A percentile compares a stretch with the other conserved stretches of the same genome.
Evolutionary conservation across 2,797 vertebrate species (phyloP).

Genomic region (Danio choprae): DNA sequence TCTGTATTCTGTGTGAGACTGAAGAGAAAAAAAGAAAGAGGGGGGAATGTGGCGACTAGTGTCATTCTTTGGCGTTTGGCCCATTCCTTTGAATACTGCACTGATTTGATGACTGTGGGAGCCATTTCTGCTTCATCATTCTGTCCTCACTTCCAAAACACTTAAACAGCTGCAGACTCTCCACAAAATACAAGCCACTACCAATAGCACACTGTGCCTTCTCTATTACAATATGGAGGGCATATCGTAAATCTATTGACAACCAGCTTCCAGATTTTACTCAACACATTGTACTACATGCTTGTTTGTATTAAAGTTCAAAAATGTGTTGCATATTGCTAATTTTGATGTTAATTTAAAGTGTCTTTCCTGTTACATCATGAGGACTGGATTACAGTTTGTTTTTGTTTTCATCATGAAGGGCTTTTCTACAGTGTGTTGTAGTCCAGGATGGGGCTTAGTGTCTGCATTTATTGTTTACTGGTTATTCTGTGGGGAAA

Average conservation of each 20-base stretch:
- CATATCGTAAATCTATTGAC: background rate
- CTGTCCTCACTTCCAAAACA: conserved; percentile 40
- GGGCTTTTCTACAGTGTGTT: background rate
- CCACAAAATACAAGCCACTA: conserved; percentile 20
- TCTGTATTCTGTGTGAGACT: conserved; percentile 33
- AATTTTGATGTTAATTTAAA: no score
- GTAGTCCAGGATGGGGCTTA: background rate
- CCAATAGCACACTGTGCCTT: conserved; percentile 6
- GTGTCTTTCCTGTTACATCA: background rate
- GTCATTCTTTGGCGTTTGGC: conserved; percentile 20
- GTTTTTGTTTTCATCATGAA: background rate
- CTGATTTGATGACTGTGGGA: conserved; percentile 40
- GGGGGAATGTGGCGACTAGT: conserved; percentile 1
- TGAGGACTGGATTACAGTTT: background rate
- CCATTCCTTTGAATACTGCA: conserved; percentile 10
- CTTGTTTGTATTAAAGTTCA: background rate
- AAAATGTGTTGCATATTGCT: no score
- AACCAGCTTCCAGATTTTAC: background rate
- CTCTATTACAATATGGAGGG: background rate
- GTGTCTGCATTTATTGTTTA: background rate
- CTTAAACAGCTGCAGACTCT: conserved; percentile 25
- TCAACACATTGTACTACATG: background rate
- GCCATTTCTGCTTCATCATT: conserved; percentile 38
- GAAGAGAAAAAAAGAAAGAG: conserved; percentile 9
- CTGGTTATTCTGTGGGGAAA: conserved; percentile 22